These are phyloP conservation scores for Hemicrepidius hirtus DNA, from an alignment of 2,888 invertebrate species.

Conservation along the genomic window DNA sequence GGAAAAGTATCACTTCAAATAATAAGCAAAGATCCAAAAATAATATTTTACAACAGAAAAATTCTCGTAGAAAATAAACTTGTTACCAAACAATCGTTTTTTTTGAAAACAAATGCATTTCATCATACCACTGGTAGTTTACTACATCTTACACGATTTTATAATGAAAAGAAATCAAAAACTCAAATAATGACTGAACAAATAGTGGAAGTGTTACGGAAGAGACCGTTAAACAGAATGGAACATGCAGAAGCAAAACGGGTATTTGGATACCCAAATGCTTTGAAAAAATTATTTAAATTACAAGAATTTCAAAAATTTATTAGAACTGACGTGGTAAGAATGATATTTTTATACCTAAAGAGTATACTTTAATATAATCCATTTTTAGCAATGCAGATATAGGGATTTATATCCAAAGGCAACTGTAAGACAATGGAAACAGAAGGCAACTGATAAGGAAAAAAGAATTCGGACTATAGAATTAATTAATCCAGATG, in stretches of 20 bases:
- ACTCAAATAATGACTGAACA: slow-evolving; percentile 74
- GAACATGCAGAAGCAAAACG: slow-evolving; percentile 73
- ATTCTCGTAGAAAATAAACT: slow-evolving; percentile 76
- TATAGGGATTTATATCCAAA: slow-evolving; percentile 77
- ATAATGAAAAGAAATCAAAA: slow-evolving; percentile 74
- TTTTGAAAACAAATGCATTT: slow-evolving; percentile 72
- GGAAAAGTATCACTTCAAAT: slow-evolving; percentile 76
- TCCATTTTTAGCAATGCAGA: slow-evolving; percentile 68
- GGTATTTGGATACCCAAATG: slow-evolving; percentile 70
- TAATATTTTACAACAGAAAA: slow-evolving; percentile 79
- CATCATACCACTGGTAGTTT: slow-evolving; percentile 72
- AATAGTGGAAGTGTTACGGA: slow-evolving; percentile 74
- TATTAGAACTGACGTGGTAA: slow-evolving; percentile 74
- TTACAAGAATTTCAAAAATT: slow-evolving; percentile 73
- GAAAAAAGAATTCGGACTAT: slow-evolving; percentile 74
- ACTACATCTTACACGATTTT: slow-evolving; percentile 80
- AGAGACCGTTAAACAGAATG: slow-evolving; percentile 74
- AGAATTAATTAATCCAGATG: slow-evolving; percentile 75
- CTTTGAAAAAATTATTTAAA: slow-evolving; percentile 74
- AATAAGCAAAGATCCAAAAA: slow-evolving; percentile 77
- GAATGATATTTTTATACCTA: slow-evolving; percentile 52
- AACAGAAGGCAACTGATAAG: slow-evolving; percentile 70
- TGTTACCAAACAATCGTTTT: slow-evolving; percentile 78
- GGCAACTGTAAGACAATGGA: slow-evolving; percentile 74
- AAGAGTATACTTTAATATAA: too few relatives aligned